Conservation (phyloP, 2,888 invertebrate species). For the Spodoptera exigua region DNA sequence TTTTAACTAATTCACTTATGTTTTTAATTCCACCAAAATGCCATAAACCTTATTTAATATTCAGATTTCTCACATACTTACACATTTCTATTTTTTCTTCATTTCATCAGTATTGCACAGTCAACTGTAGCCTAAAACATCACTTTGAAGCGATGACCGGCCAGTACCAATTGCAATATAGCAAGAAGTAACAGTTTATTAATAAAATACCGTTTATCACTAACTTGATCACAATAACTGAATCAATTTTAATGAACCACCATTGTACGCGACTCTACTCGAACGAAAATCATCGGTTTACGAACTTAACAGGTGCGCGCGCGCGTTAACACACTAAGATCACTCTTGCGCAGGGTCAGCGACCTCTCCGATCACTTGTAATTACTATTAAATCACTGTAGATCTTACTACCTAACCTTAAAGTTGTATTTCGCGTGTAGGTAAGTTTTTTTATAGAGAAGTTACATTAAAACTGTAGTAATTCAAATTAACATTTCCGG, state of each 20-base stretch:
- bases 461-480: constrained; percentile 55
- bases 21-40: too few species aligned
- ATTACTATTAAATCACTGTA: constrained; percentile 33
- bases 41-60: too few species aligned
- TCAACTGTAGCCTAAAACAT: not conserved
- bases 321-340: constrained; percentile 66
- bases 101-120: too few species aligned
- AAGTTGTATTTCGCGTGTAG: constrained; percentile 39
- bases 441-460: constrained; percentile 11
- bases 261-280: constrained; percentile 52
- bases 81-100: too few species aligned
- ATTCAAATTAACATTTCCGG: constrained; percentile 49
- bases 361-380: constrained; percentile 53
- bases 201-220: constrained; percentile 41
- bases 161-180: constrained; percentile 26
- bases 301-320: constrained; percentile 55
- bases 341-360: constrained; percentile 66
- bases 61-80: too few species aligned
- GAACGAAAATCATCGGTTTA: constrained; percentile 52
- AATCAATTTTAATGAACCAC: constrained; percentile 40
- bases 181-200: constrained; percentile 31
- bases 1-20: too few species aligned
- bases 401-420: constrained; percentile 37
- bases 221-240: constrained; percentile 21
- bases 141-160: constrained; percentile 5